A percentile compares a stretch with the other conserved stretches of the same genome.
Conservation (phyloP, 2,888 invertebrate species). For the Watsonalla cultraria region DNA sequence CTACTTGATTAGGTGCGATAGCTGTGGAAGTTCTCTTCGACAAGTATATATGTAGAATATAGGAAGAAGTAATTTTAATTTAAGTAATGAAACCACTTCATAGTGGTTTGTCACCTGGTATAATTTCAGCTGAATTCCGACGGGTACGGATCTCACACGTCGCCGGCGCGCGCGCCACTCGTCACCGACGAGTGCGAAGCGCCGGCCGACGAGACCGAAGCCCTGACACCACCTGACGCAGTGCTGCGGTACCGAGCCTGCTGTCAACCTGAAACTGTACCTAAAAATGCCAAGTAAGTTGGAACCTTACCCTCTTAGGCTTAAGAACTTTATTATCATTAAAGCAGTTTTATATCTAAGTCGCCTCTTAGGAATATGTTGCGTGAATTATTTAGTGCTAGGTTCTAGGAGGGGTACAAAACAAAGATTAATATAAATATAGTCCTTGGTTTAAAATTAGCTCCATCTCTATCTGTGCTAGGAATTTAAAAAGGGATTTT, state of each 20-base stretch:
- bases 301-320: not conserved
- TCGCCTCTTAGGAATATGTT: no score
- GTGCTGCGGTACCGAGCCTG: conserved; percentile 62
- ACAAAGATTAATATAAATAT: no score
- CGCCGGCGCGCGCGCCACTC: conserved; percentile 89
- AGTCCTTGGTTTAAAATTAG: no score
- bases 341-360: no score
- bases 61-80: not conserved
- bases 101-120: conserved; percentile 3
- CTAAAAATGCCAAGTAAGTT: conserved; percentile 96
- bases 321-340: no score
- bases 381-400: no score
- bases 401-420: no score
- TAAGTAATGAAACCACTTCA: not conserved
- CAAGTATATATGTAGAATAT: no score
- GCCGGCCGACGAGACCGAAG: conserved; percentile 83
- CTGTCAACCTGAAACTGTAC: conserved; percentile 78
- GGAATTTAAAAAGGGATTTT: no score
- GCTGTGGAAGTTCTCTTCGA: not conserved
- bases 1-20: no score
- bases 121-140: conserved; percentile 87
- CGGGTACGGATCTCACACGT: conserved; percentile 91
- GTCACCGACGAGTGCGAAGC: conserved; percentile 86
- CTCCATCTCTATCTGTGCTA: no score
- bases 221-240: conserved; percentile 67